Evolutionary conservation across 2,888 invertebrate genomes (phyloP), one percentile per base, ranked within the genome.

Genomic region (Carcina quercana): DNA sequence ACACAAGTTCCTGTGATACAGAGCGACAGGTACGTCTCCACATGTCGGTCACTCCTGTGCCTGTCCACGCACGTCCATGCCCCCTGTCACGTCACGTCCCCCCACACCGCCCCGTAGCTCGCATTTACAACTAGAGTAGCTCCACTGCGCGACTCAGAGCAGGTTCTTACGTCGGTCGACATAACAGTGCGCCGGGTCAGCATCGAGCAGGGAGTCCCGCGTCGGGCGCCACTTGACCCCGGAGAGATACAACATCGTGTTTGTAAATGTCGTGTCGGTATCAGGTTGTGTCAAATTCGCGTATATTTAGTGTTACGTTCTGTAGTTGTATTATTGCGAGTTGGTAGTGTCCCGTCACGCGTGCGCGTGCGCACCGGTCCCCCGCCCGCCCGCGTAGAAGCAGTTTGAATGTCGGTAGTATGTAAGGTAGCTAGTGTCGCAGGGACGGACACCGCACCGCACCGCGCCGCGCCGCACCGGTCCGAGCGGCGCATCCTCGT

Each of bases 401-500:
- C n/a, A n/a, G n/a, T n/a, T n/a, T n/a, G n/a, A n/a, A n/a, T 7
- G 17, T 17, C 20, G 8, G 20, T 20, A 20, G 20, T 7, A n/a
- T 20, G n/a, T 20, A 20, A 20, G 8, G 20, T 20, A 20, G 20
- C 10, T 20, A 1, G n/a, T 8, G 20, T 20, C n/a, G 20, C 20
- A 10, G 10, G 7, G 10, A 3, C 20, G 20, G n/a, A 10, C 25
- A 7, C 13, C 25, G 20, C 11, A 10, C 7, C 25, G 17, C 26
- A 14, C 14, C 35, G 25, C 24, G n/a, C n/a, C n/a, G 7, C 38
- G 32, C 34, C 43, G 28, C n/a, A n/a, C 45, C 34, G 44, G 38
- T 30, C 48, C 53, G 47, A 59, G 58, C 60, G 48, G 57, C 64
- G 63, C 70, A 50, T 58, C 64, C 68, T 66, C 67, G 60, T 59